A percentile compares a stretch with the other conserved stretches of the same genome.
Evolutionary conservation across 2,797 vertebrate species (phyloP).

Genomic region (Meda fulgida): DNA sequence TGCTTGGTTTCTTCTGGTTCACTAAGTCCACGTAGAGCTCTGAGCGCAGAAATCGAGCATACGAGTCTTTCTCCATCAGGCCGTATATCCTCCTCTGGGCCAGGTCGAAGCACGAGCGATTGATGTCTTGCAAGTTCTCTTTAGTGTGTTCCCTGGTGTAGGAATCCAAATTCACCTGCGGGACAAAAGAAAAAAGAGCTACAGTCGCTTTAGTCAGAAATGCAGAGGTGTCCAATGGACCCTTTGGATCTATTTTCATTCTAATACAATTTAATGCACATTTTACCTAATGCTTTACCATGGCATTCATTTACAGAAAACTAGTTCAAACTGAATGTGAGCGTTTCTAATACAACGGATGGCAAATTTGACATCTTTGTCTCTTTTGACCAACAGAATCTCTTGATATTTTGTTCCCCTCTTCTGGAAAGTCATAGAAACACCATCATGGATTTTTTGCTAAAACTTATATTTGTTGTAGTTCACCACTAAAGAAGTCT

Average conservation of each 20-base stretch:
- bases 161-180: slow-evolving; percentile 94
- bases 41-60: slow-evolving; percentile 95
- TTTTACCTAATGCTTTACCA: background rate
- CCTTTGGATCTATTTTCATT: background rate
- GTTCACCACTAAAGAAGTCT: background rate
- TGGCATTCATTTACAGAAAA: background rate
- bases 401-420: background rate
- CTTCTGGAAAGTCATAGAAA: background rate
- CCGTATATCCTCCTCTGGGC: slow-evolving; percentile 95
- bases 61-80: slow-evolving; percentile 98
- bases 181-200: slow-evolving; percentile 35
- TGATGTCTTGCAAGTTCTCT: slow-evolving; percentile 93
- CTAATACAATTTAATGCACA: no score
- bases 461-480: background rate
- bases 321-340: background rate
- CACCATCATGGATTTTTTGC: background rate
- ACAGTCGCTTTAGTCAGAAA: background rate
- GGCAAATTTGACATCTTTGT: background rate
- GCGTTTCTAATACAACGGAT: background rate
- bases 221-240: background rate
- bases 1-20: slow-evolving; percentile 92
- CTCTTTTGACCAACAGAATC: background rate
- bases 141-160: slow-evolving; percentile 96
- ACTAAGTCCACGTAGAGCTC: slow-evolving; percentile 96
- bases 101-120: slow-evolving; percentile 90